Evolutionary conservation across 2,888 invertebrate species (phyloP), one percentile per base, ranked within the genome.

Genomic region (Drosophila tanythrix): DNA sequence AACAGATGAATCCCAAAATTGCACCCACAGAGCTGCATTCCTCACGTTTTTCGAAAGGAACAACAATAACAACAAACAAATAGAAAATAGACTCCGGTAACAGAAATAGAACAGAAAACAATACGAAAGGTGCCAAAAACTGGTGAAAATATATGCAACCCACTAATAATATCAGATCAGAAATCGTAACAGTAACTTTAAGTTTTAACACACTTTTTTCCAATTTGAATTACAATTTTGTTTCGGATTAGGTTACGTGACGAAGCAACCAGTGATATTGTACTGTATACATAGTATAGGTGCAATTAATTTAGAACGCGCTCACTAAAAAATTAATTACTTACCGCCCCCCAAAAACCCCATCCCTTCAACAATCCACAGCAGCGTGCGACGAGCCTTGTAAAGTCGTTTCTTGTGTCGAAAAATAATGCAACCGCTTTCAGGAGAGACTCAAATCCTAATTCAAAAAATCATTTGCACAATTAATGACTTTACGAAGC

Each of bases 231-330:
- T 81, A 61, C 78, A 83, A 85, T 77, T 77, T 87, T 90, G 88
- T 84, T 88, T 88, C 83, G 81, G 88, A 83, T 84, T 91, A 92
- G 91, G 89, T 90, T 92, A 91, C 90, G 90, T 90, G 90, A 90
- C 89, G 92, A 93, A 93, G 92, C 93, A 93, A 93, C 92, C 93
- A 93, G 93, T 93, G 93, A 93, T 93, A 93, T 93, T 93, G 93
- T 92, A 90, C 93, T 93, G 89, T 92, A 93, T 93, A 93, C 93
- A 90, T 93, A 93, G 93, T 93, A 93, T 93, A 92, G 91, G 92
- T 93, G 91, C 93, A 93, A 93, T 93, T 92, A 92, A 90, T 92
- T 92, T 91, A 92, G 91, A 90, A 91, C 83, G 89, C 90, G 90
- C 90, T 92, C 92, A 91, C 90, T 90, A 88, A 90, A 80, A 57